Percentiles rank a stretch among this genome's conserved stretches.
Evolutionary conservation across 1,140 invertebrate species (phyloP).

Genomic region (Lerema accius): DNA sequence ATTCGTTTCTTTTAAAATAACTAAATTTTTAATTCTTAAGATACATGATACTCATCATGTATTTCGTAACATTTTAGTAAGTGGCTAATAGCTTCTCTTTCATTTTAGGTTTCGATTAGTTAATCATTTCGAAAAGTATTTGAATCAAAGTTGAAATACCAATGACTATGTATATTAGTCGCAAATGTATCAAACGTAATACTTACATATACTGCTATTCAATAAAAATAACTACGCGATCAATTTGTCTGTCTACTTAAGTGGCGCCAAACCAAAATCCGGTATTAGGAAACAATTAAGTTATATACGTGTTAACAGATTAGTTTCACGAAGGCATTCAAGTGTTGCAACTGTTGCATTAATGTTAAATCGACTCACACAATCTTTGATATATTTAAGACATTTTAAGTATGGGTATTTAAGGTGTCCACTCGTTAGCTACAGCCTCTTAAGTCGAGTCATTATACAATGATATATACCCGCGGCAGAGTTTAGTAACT

Average conservation of each 20-base stretch:
- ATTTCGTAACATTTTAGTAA: constrained; percentile 4
- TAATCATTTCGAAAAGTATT: background rate
- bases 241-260: constrained; percentile 4
- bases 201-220: background rate
- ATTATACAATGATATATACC: constrained; percentile 19
- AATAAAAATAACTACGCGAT: constrained; percentile 1
- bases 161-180: background rate
- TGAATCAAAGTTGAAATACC: background rate
- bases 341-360: no score
- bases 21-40: background rate
- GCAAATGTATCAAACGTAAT: background rate
- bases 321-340: background rate
- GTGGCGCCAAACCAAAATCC: constrained; percentile 26
- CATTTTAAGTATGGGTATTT: constrained; percentile 15
- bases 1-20: constrained; percentile 26
- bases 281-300: constrained; percentile 36
- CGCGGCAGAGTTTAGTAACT: constrained; percentile 7
- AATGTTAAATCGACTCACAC: constrained; percentile 35
- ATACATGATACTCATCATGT: no score
- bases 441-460: constrained; percentile 3
- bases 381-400: constrained; percentile 38
- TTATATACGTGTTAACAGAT: constrained; percentile 31
- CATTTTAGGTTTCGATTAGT: background rate
- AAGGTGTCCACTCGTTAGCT: constrained; percentile 10
- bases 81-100: background rate